A percentile compares a stretch with the other conserved stretches of the same genome.
phyloP scores from a whole-genome alignment of 2,113 vertebrate genomes.

The Holacanthus passer region DNA sequence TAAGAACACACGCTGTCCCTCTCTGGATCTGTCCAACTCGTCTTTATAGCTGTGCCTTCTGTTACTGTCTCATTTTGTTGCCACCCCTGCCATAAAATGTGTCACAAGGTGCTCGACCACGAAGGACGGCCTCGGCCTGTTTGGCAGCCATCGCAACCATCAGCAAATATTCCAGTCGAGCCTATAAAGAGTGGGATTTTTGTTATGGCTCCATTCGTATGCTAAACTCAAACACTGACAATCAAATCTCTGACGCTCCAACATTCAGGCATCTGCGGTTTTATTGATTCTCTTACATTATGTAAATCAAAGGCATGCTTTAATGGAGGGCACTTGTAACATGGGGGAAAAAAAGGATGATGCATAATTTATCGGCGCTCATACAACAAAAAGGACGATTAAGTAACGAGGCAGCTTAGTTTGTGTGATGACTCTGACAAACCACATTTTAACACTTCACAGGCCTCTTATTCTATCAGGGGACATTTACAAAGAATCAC shows the following conservation, averaged over 20 bases:
- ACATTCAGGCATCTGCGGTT: not conserved
- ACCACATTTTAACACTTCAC: constrained; percentile 8
- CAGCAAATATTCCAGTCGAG: not conserved
- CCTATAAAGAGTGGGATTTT: constrained; percentile 4
- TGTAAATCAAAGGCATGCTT: constrained; percentile 41
- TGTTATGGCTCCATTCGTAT: not conserved
- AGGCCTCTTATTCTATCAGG: not conserved
- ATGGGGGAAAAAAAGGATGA: not conserved
- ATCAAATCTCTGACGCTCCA: not conserved
- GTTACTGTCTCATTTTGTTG: not conserved
- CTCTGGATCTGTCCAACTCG: constrained; percentile 20
- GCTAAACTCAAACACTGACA: constrained; percentile 12
- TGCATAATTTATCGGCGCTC: constrained; percentile 53
- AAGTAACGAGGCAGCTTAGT: constrained; percentile 11
- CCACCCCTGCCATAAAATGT: not conserved
- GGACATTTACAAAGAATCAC: not conserved
- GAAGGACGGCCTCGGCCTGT: not conserved
- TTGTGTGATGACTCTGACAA: constrained; percentile 10
- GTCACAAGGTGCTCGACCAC: not conserved
- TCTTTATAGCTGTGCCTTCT: constrained; percentile 18
- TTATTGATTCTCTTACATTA: constrained; percentile 42
- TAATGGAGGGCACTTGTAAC: constrained; percentile 43
- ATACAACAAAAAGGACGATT: constrained; percentile 1
- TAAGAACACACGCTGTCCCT: constrained; percentile 5
- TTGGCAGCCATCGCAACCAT: not conserved